Percentiles rank a stretch among this genome's conserved stretches.
These are phyloP conservation scores for Pachliopta kotzebuea DNA, from an alignment of 2,888 invertebrate species.

Conservation along the genomic window DNA sequence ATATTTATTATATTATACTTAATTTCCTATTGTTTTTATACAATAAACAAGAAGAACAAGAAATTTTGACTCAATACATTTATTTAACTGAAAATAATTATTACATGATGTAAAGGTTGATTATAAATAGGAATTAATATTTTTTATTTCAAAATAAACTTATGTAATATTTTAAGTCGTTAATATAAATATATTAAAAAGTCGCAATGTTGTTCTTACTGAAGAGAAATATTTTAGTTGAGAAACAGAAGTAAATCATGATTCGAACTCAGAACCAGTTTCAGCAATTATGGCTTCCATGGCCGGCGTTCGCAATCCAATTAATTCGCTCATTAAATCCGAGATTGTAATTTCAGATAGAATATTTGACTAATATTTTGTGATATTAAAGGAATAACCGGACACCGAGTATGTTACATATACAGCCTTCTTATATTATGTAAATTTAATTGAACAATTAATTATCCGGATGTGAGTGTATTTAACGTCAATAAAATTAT, in stretches of 20 bases:
- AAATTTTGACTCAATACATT: too few relatives aligned
- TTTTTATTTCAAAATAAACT: too few relatives aligned
- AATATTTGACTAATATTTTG: slow-evolving; percentile 38
- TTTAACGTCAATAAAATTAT: slow-evolving; percentile 22
- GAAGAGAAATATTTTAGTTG: slow-evolving; percentile 15
- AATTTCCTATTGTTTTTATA: too few relatives aligned
- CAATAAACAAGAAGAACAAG: too few relatives aligned
- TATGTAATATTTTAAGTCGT: too few relatives aligned
- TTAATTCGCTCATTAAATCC: slow-evolving; percentile 70
- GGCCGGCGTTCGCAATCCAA: slow-evolving; percentile 57
- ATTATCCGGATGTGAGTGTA: slow-evolving; percentile 16
- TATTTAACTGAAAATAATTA: too few relatives aligned
- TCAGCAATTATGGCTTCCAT: slow-evolving; percentile 43
- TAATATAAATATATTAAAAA: not conserved
- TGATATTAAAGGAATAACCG: slow-evolving; percentile 28
- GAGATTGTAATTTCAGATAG: slow-evolving; percentile 61
- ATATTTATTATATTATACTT: too few relatives aligned
- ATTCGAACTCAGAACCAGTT: slow-evolving; percentile 39
- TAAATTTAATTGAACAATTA: slow-evolving; percentile 23
- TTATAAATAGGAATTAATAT: too few relatives aligned
- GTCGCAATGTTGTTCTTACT: not conserved
- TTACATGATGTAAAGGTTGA: too few relatives aligned
- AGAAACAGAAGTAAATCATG: slow-evolving; percentile 30
- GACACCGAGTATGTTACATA: slow-evolving; percentile 23
- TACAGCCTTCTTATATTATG: slow-evolving; percentile 11